Base-by-base conservation (phyloP, 2,797 vertebrate species). In the Myotis vivesi region DNA sequence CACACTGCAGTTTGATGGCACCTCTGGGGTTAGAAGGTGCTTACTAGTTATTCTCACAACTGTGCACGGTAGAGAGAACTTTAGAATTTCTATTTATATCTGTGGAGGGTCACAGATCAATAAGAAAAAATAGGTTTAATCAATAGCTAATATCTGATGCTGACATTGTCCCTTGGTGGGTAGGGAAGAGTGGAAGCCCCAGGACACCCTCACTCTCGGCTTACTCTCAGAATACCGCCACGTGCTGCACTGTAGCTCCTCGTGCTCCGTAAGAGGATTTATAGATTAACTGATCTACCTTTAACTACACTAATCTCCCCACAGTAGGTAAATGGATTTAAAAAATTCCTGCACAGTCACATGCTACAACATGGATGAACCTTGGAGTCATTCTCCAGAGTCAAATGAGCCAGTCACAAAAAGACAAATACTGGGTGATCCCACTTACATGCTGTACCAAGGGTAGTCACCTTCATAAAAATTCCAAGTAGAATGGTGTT, bases 1-100 rank as follows among this genome's bases (percentile, higher is more conserved):
- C 2, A 25, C 33, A 4, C 0, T 7, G 1, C 3, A 5, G 10
- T 1, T 0, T 0, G 4, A 36, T 0, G 22, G 64, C 55, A n/a
- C 33, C 46, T 57, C 86, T 23, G 16, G 28, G n/a, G 4, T 6
- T 8, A 7, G 59, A 15, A 71, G 57, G 8, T 28, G 17, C n/a
- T 80, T 69, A 30, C 44, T 46, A 46, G 44, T 46, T 11, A 17
- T 12, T 23, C 17, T 66, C 73, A 46, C 30, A 44, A 36, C 6
- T 1, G 6, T 25, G 17, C 15, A 8, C 1, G 19, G 55, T 16
- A 6, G 76, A 59, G 20, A 73, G 62, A 33, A 44, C 44, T 80
- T 28, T 1, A 69, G 69, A 66, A 23, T 33, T 64, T 82, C 53
- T 44, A 2, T 44, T 69, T 64, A 3, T 23, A 28, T 85, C 46